These are phyloP conservation scores for Holocentrus rufus DNA, from an alignment of 2,797 vertebrate genomes.

Conservation along the genomic window DNA sequence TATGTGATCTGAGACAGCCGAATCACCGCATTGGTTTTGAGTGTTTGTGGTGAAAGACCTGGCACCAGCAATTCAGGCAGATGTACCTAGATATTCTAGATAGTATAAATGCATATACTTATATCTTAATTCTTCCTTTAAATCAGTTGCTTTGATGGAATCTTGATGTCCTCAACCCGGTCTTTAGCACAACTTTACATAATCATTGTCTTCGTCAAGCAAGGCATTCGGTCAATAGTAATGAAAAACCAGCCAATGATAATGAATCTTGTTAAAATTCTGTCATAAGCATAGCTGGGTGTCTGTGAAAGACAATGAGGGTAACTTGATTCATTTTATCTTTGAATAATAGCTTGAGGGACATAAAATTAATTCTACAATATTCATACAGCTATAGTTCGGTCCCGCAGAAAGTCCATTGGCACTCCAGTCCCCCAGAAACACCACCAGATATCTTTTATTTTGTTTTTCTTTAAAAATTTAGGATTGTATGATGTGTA, in stretches of 20 bases:
- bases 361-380: conserved; percentile 54
- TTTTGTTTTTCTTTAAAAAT: conserved; percentile 74
- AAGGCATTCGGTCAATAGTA: conserved; percentile 56
- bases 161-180: conserved; percentile 55
- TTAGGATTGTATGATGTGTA: conserved; percentile 88
- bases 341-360: conserved; percentile 56
- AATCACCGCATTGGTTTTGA: conserved; percentile 37
- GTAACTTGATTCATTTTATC: conserved; percentile 46
- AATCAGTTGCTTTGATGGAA: conserved; percentile 50
- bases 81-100: conserved; percentile 54
- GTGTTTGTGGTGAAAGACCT: conserved; percentile 57
- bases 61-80: conserved; percentile 71
- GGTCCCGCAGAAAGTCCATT: conserved; percentile 55
- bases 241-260: conserved; percentile 47
- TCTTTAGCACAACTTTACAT: conserved; percentile 58
- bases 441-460: conserved; percentile 80
- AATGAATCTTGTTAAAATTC: conserved; percentile 51
- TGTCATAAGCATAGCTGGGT: conserved; percentile 38
- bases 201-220: conserved; percentile 55
- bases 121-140: conserved; percentile 32
- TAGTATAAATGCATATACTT: conserved; percentile 50
- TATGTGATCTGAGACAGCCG: conserved; percentile 36
- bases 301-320: conserved; percentile 29
- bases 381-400: conserved; percentile 65
- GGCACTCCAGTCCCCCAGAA: conserved; percentile 81